Conservation (phyloP, 2,113 vertebrate genomes). For the Holacanthus passer region DNA sequence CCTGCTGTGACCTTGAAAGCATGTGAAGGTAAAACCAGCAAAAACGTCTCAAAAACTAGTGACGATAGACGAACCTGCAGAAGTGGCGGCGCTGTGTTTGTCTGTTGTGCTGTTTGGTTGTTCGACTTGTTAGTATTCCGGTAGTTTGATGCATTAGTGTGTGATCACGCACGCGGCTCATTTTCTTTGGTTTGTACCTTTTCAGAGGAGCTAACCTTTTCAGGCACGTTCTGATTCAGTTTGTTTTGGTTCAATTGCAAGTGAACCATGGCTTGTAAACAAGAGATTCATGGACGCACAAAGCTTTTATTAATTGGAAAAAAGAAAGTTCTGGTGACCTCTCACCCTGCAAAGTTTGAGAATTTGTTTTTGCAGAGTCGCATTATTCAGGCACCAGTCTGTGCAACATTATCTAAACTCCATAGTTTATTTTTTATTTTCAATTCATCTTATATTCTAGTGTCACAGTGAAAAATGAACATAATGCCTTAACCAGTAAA, state of each 20-base stretch:
- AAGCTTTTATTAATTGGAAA: constrained; percentile 1
- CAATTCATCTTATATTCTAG: not conserved
- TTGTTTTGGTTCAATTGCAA: constrained; percentile 1
- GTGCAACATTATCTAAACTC: not conserved
- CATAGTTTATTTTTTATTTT: not conserved
- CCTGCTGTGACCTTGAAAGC: constrained; percentile 78
- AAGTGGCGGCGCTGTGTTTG: not conserved
- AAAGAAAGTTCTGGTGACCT: not conserved
- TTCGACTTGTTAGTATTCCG: not conserved
- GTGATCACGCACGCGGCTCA: not conserved
- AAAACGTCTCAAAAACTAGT: constrained; percentile 41
- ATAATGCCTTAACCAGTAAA: not conserved
- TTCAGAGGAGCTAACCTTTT: constrained; percentile 11
- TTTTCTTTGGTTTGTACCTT: not conserved
- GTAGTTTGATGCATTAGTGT: not conserved
- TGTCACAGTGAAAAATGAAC: not conserved
- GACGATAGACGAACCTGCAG: not conserved
- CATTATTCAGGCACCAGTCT: not conserved
- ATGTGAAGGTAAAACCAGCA: constrained; percentile 53
- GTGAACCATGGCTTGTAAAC: not conserved
- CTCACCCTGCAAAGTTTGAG: not conserved
- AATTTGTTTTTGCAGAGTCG: not conserved
- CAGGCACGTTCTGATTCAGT: not conserved
- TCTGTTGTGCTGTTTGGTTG: not conserved
- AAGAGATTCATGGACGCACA: not conserved